Conservation (phyloP, 2,888 invertebrate species). For the Cylindroiulus punctatus region DNA sequence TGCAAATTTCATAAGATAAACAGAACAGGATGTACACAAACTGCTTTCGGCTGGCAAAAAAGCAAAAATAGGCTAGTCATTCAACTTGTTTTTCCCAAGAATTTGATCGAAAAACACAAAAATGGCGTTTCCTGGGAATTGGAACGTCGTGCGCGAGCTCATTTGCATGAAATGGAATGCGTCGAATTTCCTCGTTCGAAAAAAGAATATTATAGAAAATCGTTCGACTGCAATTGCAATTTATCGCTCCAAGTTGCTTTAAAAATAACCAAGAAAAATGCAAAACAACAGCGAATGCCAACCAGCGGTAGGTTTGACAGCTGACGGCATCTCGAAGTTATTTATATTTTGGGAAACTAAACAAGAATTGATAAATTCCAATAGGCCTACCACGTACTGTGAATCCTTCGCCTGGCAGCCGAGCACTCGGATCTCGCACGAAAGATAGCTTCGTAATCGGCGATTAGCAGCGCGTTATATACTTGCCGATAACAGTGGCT, state of each 20-base stretch:
- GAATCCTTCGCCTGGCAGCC: not conserved
- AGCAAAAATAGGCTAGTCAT: not conserved
- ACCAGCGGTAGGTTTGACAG: not conserved
- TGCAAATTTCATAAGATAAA: no score
- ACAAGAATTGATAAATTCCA: not conserved
- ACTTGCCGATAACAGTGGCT: not conserved
- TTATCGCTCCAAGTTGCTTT: no score
- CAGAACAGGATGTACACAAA: no score
- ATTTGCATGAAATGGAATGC: not conserved
- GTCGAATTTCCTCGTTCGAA: no score
- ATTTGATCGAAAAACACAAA: not conserved
- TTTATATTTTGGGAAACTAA: not conserved
- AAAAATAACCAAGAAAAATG: not conserved
- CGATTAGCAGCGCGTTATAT: conserved; percentile 22
- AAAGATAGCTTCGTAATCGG: not conserved
- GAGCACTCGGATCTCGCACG: not conserved
- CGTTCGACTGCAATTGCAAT: no score
- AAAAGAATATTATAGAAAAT: no score
- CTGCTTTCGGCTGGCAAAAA: no score
- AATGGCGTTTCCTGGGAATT: not conserved
- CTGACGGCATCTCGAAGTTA: not conserved
- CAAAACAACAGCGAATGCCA: not conserved
- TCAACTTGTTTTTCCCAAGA: not conserved
- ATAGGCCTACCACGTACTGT: conserved; percentile 37
- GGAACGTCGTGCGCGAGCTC: not conserved